phyloP scores from a whole-genome alignment of 2,113 vertebrate genomes.

The Trochalopteron elliotii region DNA sequence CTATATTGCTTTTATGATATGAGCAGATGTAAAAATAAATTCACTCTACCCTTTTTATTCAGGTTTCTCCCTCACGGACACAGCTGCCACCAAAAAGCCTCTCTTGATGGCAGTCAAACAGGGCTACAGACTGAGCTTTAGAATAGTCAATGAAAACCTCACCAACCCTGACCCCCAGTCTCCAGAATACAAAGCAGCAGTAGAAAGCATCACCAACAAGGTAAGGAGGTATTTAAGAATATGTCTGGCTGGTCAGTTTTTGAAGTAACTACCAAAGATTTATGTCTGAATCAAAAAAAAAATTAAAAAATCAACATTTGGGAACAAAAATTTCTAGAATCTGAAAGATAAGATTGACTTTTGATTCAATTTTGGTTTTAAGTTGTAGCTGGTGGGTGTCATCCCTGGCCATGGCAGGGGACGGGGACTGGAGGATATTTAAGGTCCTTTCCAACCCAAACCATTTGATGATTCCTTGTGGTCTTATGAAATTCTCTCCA shows the following conservation, averaged over 20 bases:
- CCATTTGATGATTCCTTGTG: not conserved
- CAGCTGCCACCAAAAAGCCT: not conserved
- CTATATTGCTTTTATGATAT: not conserved
- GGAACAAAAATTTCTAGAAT: not conserved
- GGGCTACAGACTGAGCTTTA: slow-evolving; percentile 69
- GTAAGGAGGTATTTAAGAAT: slow-evolving; percentile 1
- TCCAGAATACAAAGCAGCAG: slow-evolving; percentile 37
- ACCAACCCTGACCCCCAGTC: slow-evolving; percentile 52
- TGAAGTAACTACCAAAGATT: not conserved
- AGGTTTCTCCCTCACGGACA: not conserved
- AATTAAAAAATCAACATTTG: not conserved
- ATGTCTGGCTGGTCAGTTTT: not conserved
- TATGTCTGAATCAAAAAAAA: not conserved
- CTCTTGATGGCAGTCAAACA: not conserved
- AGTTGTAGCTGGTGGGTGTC: not conserved
- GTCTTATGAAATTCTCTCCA: not conserved
- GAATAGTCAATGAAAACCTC: slow-evolving; percentile 69
- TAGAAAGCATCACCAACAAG: slow-evolving; percentile 59
- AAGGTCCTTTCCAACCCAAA: not conserved
- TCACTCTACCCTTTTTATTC: not conserved
- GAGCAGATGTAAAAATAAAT: not conserved
- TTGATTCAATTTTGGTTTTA: not conserved
- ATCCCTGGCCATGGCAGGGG: not conserved
- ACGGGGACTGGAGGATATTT: not conserved
- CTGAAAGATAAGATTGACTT: not conserved